phyloP scores from a whole-genome alignment of 1,140 invertebrate species.

The Procambarus virginalis region DNA sequence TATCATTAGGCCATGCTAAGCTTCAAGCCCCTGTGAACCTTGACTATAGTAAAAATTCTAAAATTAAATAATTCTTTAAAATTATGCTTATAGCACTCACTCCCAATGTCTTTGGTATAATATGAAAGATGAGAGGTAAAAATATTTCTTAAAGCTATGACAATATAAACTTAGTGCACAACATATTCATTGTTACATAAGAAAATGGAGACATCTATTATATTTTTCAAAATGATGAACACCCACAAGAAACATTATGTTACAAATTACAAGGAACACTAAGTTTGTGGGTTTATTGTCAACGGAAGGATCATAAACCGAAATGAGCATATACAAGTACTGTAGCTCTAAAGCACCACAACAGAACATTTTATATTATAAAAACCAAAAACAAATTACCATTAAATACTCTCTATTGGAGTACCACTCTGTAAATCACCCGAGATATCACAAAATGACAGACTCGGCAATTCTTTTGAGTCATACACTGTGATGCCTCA shows the following conservation, averaged over 20 bases:
- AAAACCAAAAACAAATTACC: no score
- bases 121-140: conserved; percentile 31
- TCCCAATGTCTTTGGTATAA: conserved; percentile 27
- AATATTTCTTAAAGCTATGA: conserved; percentile 29
- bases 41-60: not conserved
- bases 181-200: not conserved
- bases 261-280: not conserved
- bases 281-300: not conserved
- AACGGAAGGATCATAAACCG: not conserved
- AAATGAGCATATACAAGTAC: not conserved
- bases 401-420: not conserved
- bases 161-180: not conserved
- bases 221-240: not conserved
- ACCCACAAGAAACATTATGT: not conserved
- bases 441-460: not conserved
- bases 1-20: no score
- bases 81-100: conserved; percentile 2
- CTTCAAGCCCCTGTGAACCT: not conserved
- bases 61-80: not conserved
- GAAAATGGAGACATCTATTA: not conserved
- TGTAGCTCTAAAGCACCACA: no score
- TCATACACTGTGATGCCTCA: not conserved
- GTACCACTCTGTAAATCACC: not conserved
- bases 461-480: not conserved
- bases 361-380: no score